phyloP scores from a whole-genome alignment of 2,113 vertebrate species.

The Psittacus erithacus region DNA sequence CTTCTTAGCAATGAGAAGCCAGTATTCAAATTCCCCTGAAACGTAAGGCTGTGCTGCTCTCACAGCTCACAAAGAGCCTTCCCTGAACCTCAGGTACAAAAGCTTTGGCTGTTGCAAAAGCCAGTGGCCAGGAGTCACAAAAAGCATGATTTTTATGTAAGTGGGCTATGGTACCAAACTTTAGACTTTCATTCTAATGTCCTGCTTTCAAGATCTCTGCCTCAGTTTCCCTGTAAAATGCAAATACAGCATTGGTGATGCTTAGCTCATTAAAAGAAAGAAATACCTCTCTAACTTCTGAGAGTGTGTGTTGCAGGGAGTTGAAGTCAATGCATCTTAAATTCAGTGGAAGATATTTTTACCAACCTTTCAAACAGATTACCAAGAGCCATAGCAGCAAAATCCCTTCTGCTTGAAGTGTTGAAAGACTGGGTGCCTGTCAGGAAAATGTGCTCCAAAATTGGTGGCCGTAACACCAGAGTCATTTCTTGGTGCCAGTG shows the following conservation, averaged over 20 bases:
- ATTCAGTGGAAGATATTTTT: neutral
- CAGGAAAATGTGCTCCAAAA: neutral
- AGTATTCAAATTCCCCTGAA: neutral
- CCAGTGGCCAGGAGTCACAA: neutral
- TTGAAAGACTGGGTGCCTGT: neutral
- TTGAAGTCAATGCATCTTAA: neutral
- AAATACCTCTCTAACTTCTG: neutral
- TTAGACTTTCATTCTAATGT: neutral
- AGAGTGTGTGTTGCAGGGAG: fast-evolving
- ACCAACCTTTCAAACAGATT: neutral
- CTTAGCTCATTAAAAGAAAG: neutral
- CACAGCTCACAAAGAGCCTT: neutral
- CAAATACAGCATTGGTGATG: neutral
- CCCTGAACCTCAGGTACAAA: neutral
- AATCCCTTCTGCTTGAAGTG: neutral
- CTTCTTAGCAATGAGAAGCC: neutral
- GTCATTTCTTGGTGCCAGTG: neutral
- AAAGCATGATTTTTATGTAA: neutral
- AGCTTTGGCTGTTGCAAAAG: neutral
- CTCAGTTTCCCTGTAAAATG: neutral
- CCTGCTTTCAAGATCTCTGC: neutral
- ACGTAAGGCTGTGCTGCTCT: neutral
- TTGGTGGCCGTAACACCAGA: neutral
- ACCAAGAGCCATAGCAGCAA: neutral
- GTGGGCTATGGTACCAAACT: neutral